These are phyloP conservation scores for Argyra leucocephala DNA, from an alignment of 2,888 invertebrate species.

Conservation along the genomic window DNA sequence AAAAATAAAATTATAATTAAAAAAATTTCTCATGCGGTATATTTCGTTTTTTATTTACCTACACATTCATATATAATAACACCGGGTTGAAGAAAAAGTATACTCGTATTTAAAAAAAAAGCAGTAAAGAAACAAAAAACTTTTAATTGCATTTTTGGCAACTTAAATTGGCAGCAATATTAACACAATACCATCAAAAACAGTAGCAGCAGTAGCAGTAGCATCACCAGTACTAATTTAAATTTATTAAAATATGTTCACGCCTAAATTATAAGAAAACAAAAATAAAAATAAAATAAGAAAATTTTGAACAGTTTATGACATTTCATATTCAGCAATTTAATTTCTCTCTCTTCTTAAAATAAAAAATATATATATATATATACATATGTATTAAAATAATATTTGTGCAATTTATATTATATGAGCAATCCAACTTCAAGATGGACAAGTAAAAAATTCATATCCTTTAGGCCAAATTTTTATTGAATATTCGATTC, in stretches of 20 bases:
- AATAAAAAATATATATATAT: not conserved
- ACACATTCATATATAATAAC: not conserved
- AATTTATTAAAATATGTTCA: constrained; percentile 6
- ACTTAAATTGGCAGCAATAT: constrained; percentile 3
- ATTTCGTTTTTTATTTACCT: not conserved
- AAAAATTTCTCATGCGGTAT: constrained; percentile 3
- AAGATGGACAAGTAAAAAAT: too few relatives aligned
- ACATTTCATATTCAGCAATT: constrained; percentile 6
- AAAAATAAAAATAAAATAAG: not conserved
- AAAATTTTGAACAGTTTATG: constrained; percentile 3
- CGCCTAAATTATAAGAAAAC: not conserved
- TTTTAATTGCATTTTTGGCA: constrained; percentile 6
- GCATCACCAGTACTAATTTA: not conserved
- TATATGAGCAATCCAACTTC: too few relatives aligned
- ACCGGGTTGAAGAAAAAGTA: not conserved
- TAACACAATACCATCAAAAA: not conserved
- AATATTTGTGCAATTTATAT: too few relatives aligned
- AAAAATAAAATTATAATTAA: not conserved
- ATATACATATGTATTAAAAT: too few relatives aligned
- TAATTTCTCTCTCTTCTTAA: not conserved
- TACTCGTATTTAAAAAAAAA: not conserved
- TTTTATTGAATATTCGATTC: too few relatives aligned
- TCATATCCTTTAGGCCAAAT: too few relatives aligned
- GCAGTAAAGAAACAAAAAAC: not conserved
- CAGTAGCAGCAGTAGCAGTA: not conserved